Evolutionary conservation across 2,888 invertebrate genomes (phyloP).

Genomic region (Netelia fuscicornis): DNA sequence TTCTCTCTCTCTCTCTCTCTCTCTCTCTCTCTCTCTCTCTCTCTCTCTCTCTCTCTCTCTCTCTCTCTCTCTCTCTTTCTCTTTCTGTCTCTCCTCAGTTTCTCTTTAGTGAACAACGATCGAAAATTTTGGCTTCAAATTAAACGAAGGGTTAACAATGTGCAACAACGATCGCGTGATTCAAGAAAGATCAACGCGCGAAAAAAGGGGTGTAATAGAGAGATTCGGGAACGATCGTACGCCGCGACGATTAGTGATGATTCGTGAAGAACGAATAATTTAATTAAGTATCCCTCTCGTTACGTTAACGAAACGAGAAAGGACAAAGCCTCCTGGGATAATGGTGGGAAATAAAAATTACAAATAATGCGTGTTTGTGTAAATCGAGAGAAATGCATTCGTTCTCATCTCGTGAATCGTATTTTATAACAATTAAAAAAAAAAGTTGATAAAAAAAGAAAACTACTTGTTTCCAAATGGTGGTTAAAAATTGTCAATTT

Average conservation of each 20-base stretch:
- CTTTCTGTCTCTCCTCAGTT: constrained; percentile 3
- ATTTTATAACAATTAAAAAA: background rate
- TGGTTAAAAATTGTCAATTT: background rate
- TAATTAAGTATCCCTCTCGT: constrained; percentile 8
- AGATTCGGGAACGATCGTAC: background rate
- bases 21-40: too few species aligned
- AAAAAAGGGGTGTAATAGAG: background rate
- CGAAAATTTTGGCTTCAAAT: constrained; percentile 42
- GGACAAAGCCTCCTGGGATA: constrained; percentile 64
- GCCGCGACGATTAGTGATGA: constrained; percentile 10
- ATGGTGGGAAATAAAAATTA: constrained; percentile 51
- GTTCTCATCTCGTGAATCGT: background rate
- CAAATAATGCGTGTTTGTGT: constrained; percentile 51
- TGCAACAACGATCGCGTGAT: constrained; percentile 18
- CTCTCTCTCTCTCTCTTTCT: background rate
- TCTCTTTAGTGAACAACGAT: constrained; percentile 17
- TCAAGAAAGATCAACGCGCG: constrained; percentile 1
- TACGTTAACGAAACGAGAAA: constrained; percentile 51
- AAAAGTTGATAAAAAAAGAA: background rate
- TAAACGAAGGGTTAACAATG: constrained; percentile 15
- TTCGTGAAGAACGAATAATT: constrained; percentile 20
- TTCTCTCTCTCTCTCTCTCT: background rate
- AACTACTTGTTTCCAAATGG: background rate
- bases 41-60: background rate
- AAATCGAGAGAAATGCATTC: constrained; percentile 26